Evolutionary conservation across 1,140 invertebrate genomes (phyloP).

Genomic region (Theocolax elegans): DNA sequence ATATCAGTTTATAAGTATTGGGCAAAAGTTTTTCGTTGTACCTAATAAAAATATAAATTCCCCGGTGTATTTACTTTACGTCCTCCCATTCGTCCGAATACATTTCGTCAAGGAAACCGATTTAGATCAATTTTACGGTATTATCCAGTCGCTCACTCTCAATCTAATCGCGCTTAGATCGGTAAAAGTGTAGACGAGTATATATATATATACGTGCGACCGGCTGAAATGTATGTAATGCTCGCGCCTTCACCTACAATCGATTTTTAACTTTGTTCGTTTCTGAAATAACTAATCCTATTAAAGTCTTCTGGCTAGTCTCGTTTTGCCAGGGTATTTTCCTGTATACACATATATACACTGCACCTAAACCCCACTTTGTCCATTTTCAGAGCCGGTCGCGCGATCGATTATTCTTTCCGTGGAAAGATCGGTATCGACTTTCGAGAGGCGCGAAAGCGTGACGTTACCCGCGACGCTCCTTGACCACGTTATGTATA

Average conservation of each 20-base stretch:
- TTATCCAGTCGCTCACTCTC: not conserved
- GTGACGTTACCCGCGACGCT: slow-evolving; percentile 5
- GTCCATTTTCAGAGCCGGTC: too few species aligned
- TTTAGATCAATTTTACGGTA: not conserved
- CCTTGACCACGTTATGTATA: not conserved
- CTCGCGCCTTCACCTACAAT: not conserved
- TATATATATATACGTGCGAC: too few species aligned
- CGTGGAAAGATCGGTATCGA: not conserved
- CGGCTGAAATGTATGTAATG: not conserved
- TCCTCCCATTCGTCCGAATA: too few species aligned
- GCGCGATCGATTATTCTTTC: slow-evolving; percentile 21
- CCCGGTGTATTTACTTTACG: too few species aligned
- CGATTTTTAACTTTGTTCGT: not conserved
- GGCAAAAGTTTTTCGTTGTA: too few species aligned
- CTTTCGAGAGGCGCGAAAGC: slow-evolving; percentile 29
- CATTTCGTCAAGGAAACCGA: too few species aligned
- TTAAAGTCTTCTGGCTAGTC: not conserved
- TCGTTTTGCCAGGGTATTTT: too few species aligned
- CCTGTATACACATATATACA: too few species aligned
- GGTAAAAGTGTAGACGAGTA: slow-evolving; percentile 3
- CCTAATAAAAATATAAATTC: too few species aligned
- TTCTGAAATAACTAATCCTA: not conserved
- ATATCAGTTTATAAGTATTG: too few species aligned
- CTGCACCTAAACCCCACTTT: too few species aligned
- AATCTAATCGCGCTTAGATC: not conserved